Percentiles rank a stretch among this genome's conserved stretches.
phyloP scores from a whole-genome alignment of 92 coral and sea anemone genomes.

The Pocillopora grandis region DNA sequence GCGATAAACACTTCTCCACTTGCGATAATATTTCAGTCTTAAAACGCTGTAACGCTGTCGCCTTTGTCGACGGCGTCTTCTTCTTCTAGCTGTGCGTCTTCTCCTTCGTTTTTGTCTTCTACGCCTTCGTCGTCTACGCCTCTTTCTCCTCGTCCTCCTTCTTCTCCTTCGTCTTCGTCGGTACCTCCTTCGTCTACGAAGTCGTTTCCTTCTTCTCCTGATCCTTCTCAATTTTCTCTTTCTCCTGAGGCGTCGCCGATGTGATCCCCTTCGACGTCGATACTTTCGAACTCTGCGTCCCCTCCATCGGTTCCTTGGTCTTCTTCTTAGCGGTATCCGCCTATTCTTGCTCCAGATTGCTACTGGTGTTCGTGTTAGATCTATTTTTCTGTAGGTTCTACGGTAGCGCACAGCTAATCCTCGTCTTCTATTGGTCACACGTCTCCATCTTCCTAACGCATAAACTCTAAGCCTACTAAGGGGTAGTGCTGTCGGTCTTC shows the following conservation, averaged over 20 bases:
- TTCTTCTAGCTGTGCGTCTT: slow-evolving; percentile 14
- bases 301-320: slow-evolving; percentile 2
- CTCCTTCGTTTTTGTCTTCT: slow-evolving; percentile 29
- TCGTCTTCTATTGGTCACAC: background rate
- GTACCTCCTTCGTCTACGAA: slow-evolving; percentile 29
- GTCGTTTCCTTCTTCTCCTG: slow-evolving; percentile 15
- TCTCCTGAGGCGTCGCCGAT: slow-evolving; percentile 1
- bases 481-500: background rate
- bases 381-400: background rate
- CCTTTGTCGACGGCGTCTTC: slow-evolving; percentile 25
- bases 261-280: slow-evolving; percentile 7
- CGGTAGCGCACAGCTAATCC: background rate
- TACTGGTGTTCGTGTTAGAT: background rate
- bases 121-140: slow-evolving; percentile 30
- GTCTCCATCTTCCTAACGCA: slow-evolving; percentile 7
- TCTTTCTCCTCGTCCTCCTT: slow-evolving; percentile 21
- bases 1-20: slow-evolving; percentile 4
- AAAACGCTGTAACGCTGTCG: slow-evolving; percentile 32
- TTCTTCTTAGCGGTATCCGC: slow-evolving; percentile 4
- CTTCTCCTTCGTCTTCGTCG: slow-evolving; percentile 24
- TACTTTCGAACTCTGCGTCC: background rate
- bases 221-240: slow-evolving; percentile 5
- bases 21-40: background rate
- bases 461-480: background rate
- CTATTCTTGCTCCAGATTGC: background rate